Evolutionary conservation across 2,113 vertebrate genomes (phyloP).

Genomic region (Tragelaphus buxtoni): DNA sequence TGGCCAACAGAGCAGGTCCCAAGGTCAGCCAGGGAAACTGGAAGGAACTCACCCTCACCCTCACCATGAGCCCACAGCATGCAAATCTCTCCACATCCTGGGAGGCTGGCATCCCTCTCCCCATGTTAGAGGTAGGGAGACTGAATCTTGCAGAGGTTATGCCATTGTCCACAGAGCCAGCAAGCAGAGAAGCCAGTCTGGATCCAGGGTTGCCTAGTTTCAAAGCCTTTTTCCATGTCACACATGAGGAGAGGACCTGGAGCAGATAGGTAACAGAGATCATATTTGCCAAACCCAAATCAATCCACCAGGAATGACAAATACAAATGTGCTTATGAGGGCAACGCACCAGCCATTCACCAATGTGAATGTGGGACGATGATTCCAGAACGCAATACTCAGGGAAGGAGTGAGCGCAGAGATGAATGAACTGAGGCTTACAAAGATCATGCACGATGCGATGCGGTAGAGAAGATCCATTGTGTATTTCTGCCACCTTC

Average conservation of each 20-base stretch:
- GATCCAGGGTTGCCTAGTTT: neutral
- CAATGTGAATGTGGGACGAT: neutral
- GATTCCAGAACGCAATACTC: neutral
- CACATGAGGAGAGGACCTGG: neutral
- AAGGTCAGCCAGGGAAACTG: neutral
- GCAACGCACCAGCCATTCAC: neutral
- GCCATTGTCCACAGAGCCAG: neutral
- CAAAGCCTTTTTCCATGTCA: neutral
- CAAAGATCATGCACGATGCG: rapidly evolving
- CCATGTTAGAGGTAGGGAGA: neutral
- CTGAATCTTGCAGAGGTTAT: neutral
- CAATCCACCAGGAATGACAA: neutral
- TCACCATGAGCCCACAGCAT: rapidly evolving
- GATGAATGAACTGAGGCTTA: neutral
- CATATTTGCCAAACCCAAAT: neutral
- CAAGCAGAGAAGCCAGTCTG: neutral
- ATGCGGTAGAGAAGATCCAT: rapidly evolving
- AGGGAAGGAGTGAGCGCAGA: neutral
- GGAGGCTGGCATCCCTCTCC: neutral
- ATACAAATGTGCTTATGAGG: neutral
- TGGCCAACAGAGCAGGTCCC: neutral
- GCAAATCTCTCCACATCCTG: neutral
- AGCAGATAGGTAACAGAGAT: neutral
- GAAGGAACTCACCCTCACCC: neutral
- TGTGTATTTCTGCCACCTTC: neutral